Percentiles rank a stretch among this genome's conserved stretches.
Conservation (phyloP, 2,888 invertebrate species). For the Diaprepes abbreviatus region DNA sequence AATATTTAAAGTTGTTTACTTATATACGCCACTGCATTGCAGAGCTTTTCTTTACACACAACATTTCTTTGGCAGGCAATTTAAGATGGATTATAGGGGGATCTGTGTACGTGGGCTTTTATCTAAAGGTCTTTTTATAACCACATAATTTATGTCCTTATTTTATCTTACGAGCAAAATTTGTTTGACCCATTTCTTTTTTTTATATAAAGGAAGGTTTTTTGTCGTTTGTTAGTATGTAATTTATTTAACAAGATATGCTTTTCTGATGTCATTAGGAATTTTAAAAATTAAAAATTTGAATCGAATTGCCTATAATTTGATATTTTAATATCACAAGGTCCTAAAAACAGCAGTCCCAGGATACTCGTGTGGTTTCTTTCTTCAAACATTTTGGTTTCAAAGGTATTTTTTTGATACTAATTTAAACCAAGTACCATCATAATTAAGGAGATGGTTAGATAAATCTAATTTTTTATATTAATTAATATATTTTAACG, state of each 20-base stretch:
- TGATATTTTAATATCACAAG: too few species aligned
- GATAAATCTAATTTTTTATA: too few species aligned
- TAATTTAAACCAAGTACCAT: too few species aligned
- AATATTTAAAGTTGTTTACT: slow-evolving; percentile 9
- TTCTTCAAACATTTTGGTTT: too few species aligned
- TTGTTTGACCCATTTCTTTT: slow-evolving; percentile 9
- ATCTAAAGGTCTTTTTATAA: slow-evolving; percentile 21
- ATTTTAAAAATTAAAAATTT: too few species aligned
- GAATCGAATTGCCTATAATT: too few species aligned
- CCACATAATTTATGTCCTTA: slow-evolving; percentile 24
- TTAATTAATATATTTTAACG: too few species aligned
- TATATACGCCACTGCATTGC: slow-evolving; percentile 12
- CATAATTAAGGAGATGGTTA: too few species aligned
- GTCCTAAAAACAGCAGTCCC: too few species aligned
- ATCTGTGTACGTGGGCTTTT: slow-evolving; percentile 24
- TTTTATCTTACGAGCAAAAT: slow-evolving; percentile 19
- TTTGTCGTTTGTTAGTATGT: background rate
- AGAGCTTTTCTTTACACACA: slow-evolving; percentile 20
- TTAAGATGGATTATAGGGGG: slow-evolving; percentile 22
- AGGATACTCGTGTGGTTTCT: too few species aligned
- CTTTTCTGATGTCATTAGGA: too few species aligned
- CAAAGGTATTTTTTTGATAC: too few species aligned
- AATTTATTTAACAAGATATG: background rate
- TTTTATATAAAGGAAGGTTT: background rate
- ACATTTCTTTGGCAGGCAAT: slow-evolving; percentile 21